phyloP scores from a whole-genome alignment of 2,113 vertebrate genomes.

The Pionites leucogaster region DNA sequence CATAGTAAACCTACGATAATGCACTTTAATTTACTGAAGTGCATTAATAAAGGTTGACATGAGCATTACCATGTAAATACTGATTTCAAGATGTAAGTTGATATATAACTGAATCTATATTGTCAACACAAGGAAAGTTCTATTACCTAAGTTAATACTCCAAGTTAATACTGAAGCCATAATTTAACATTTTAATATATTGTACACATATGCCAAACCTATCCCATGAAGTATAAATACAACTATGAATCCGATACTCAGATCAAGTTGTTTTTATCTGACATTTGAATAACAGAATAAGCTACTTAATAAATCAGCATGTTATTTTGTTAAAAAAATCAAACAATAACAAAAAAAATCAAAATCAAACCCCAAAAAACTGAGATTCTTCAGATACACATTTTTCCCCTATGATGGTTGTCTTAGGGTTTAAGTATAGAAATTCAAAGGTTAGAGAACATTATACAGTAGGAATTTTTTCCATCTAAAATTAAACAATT shows the following conservation, averaged over 20 bases:
- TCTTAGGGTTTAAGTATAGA: neutral
- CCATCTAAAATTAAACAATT: neutral
- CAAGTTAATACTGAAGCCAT: neutral
- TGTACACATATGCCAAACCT: neutral
- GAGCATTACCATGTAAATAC: neutral
- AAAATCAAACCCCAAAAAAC: neutral
- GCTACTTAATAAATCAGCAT: neutral
- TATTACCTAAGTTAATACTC: neutral
- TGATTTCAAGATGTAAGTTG: neutral
- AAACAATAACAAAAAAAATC: neutral
- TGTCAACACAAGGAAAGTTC: neutral
- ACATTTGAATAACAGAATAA: neutral
- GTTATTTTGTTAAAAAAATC: neutral
- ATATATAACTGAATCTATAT: neutral
- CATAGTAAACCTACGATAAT: neutral
- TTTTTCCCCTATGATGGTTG: rapidly evolving
- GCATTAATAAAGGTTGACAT: neutral
- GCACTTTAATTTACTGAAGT: neutral
- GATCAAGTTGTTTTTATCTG: neutral
- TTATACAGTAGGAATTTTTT: neutral
- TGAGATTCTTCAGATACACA: neutral
- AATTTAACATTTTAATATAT: neutral
- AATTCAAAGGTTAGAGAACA: neutral
- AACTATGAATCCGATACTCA: neutral
- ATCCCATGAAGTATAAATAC: neutral